Evolutionary conservation across 2,113 vertebrate genomes (phyloP), one percentile per base, ranked within the genome.

Genomic region (Indri indri): DNA sequence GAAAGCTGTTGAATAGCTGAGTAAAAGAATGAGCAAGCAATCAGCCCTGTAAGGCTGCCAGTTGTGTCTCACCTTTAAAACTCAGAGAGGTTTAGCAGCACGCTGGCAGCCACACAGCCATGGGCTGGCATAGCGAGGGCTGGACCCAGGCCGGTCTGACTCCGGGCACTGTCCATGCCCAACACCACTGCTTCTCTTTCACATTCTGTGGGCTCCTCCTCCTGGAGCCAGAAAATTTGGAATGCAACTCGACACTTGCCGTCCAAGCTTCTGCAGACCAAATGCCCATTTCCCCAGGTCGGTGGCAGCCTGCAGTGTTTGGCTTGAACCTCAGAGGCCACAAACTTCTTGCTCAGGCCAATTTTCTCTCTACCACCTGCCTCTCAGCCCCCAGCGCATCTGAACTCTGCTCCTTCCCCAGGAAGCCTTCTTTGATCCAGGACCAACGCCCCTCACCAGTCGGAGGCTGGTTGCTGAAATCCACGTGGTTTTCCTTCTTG

Each of bases 161-260:
- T 17, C 65, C n/a, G n/a, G 0, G 3, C 25, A 81, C 68, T 30
- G 25, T 23, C 37, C 18, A 6, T 0, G 18, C 68, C 30, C 1
- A 13, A 18, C 14, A 65, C 47, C 27, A 20, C 80, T 63, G 37
- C 68, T 37, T 40, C 65, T 57, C 25, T 45, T 76, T 74, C 30
- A 8, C 13, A 14, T 34, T 54, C 65, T 6, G 16, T 40, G 77
- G 50, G 5, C 32, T n/a, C 80, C 59, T 23, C 5, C 22, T 14
- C 32, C 54, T 14, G 20, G 71, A 63, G 54, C 66, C 88, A 90
- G 80, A n/a, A 45, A 6, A 34, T 66, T 18, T 22, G 84, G 45
- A 50, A 70, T 22, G 18, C 42, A 90, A 17, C 30, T 66, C 0
- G 1, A 37, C 9, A 65, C 52, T 6, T 16, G 52, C 1, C 2